Evolutionary conservation across 2,888 invertebrate genomes (phyloP).

Genomic region (Dryococelus australis): DNA sequence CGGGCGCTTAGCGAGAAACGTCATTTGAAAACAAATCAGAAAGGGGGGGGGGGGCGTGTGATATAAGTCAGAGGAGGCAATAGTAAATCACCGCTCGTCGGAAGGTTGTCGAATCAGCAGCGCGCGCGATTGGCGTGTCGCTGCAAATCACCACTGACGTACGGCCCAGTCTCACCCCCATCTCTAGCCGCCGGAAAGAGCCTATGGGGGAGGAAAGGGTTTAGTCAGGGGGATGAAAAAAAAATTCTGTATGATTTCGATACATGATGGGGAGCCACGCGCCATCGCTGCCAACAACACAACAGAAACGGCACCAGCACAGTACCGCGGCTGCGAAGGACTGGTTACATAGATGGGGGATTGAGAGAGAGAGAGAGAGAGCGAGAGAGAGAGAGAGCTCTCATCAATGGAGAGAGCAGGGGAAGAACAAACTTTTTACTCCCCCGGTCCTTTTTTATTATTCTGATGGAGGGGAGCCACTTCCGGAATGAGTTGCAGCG

Average conservation of each 20-base stretch:
- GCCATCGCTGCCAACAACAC: not conserved
- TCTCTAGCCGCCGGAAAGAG: not conserved
- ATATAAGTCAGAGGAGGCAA: not conserved
- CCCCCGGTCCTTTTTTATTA: constrained; percentile 23
- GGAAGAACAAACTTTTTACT: constrained; percentile 17
- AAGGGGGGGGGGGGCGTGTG: not conserved
- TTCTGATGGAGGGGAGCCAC: constrained; percentile 41
- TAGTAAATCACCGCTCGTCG: not conserved
- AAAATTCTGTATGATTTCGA: not conserved
- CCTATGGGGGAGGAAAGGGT: not conserved
- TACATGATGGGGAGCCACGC: not conserved
- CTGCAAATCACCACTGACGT: not conserved
- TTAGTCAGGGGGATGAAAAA: not conserved
- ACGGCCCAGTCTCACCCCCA: not conserved
- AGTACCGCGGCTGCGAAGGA: not conserved
- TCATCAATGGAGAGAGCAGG: constrained; percentile 22
- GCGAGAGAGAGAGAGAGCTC: not conserved
- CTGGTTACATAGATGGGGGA: not conserved
- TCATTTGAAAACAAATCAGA: not conserved
- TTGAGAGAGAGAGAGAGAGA: not conserved
- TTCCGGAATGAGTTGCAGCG: constrained; percentile 45
- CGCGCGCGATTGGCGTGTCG: not conserved
- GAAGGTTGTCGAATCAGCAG: not conserved
- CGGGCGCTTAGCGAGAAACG: not conserved
- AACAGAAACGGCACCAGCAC: not conserved